These are phyloP conservation scores for Allophyes oxyacanthae DNA, from an alignment of 2,888 invertebrate genomes.

Conservation along the genomic window DNA sequence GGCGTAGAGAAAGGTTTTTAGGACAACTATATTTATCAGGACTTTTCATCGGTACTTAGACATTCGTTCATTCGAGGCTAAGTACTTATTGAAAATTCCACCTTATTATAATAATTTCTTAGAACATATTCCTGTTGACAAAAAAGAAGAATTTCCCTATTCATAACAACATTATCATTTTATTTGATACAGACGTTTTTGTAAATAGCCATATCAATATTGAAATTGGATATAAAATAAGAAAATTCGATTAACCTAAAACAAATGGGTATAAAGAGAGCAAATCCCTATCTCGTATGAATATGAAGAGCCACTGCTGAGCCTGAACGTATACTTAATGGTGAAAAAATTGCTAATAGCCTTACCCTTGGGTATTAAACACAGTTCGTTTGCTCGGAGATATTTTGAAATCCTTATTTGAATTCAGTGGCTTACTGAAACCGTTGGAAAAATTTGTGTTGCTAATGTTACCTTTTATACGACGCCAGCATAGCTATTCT, in stretches of 20 bases:
- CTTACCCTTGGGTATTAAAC: slow-evolving; percentile 37
- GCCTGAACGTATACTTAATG: slow-evolving; percentile 9
- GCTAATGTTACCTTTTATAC: slow-evolving; percentile 40
- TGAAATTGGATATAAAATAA: not conserved
- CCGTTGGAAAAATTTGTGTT: slow-evolving; percentile 49
- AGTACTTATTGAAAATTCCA: no score
- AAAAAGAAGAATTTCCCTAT: no score
- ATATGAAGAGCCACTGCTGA: slow-evolving; percentile 14
- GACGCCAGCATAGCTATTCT: not conserved
- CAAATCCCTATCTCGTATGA: slow-evolving; percentile 8
- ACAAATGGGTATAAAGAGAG: slow-evolving; percentile 4
- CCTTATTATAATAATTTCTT: no score
- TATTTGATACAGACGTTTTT: no score
- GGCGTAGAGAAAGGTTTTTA: no score
- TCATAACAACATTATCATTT: no score
- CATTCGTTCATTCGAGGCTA: no score
- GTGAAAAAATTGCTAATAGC: slow-evolving; percentile 16
- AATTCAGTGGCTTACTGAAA: slow-evolving; percentile 55
- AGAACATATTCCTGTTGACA: no score
- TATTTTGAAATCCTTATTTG: slow-evolving; percentile 56
- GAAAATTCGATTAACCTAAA: slow-evolving; percentile 6
- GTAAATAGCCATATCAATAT: not conserved
- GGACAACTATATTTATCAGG: no score
- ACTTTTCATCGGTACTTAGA: no score
- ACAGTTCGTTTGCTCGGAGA: slow-evolving; percentile 40